Conservation (phyloP, 2,888 invertebrate species). For the Gastrophysa polygoni region DNA sequence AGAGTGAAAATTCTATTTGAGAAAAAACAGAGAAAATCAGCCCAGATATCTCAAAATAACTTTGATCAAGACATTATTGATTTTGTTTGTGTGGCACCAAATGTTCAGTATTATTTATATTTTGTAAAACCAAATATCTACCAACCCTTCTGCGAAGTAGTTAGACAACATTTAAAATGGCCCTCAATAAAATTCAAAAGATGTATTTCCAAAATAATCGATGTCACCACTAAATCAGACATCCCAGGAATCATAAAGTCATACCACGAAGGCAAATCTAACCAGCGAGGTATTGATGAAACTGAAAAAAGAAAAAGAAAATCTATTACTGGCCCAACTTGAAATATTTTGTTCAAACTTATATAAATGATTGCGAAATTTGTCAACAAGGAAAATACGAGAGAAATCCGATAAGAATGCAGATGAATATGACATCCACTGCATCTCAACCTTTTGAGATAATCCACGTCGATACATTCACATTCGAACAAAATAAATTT, state of each 20-base stretch:
- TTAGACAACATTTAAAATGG: neutral
- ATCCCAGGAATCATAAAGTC: neutral
- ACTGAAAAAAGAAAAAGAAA: neutral
- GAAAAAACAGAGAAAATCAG: neutral
- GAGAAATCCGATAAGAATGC: neutral
- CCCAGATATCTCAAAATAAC: neutral
- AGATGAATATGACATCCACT: neutral
- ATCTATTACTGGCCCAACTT: no score
- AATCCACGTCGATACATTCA: neutral
- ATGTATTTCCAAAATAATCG: neutral
- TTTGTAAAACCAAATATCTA: neutral
- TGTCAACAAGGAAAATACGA: no score
- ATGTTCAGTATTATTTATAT: neutral
- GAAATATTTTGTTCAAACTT: no score
- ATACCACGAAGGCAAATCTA: neutral
- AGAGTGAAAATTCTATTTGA: neutral
- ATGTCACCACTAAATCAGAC: neutral
- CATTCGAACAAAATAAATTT: neutral
- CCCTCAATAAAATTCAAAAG: neutral
- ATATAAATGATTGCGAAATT: no score
- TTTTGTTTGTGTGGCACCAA: neutral
- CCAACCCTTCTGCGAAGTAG: neutral
- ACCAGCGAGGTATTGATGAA: neutral
- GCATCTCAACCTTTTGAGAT: neutral
- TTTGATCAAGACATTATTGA: neutral